Conservation (phyloP, 2,888 invertebrate species). For the Rugalucina vietnamica region DNA sequence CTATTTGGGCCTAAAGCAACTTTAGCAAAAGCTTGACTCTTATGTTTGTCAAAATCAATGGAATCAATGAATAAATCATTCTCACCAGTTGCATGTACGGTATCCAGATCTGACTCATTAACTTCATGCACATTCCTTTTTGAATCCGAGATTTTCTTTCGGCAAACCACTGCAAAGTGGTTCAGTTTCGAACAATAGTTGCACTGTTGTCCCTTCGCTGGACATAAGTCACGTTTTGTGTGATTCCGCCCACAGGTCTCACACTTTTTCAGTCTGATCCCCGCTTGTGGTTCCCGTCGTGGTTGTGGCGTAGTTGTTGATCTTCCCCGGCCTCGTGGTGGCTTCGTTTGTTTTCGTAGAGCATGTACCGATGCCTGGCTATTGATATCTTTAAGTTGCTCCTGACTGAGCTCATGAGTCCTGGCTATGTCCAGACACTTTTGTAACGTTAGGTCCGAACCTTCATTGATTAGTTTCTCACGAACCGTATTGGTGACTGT, state of each 20-base stretch:
- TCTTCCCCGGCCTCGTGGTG: neutral
- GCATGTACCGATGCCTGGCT: neutral
- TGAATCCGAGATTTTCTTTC: neutral
- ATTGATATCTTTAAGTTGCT: slow-evolving; percentile 1
- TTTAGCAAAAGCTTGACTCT: slow-evolving; percentile 28
- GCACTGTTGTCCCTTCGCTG: slow-evolving; percentile 40
- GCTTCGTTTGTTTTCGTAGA: neutral
- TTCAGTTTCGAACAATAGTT: slow-evolving; percentile 22
- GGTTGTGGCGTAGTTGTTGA: neutral
- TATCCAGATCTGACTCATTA: neutral
- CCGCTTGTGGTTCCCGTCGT: neutral
- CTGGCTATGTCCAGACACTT: slow-evolving; percentile 48
- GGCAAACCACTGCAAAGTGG: slow-evolving; percentile 36
- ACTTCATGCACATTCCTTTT: neutral
- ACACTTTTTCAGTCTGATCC: slow-evolving; percentile 12
- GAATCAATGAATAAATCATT: slow-evolving; percentile 26
- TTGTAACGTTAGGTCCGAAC: slow-evolving; percentile 30
- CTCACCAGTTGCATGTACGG: neutral
- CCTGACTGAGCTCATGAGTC: slow-evolving; percentile 25
- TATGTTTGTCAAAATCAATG: neutral
- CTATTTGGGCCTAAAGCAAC: slow-evolving; percentile 11
- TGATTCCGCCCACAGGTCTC: slow-evolving; percentile 30
- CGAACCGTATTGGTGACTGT: slow-evolving; percentile 18
- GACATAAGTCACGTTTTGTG: slow-evolving; percentile 15
- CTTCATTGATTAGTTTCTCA: slow-evolving; percentile 45